These are phyloP conservation scores for Thryonomys swinderianus DNA, from an alignment of 2,113 vertebrate species.

Conservation along the genomic window DNA sequence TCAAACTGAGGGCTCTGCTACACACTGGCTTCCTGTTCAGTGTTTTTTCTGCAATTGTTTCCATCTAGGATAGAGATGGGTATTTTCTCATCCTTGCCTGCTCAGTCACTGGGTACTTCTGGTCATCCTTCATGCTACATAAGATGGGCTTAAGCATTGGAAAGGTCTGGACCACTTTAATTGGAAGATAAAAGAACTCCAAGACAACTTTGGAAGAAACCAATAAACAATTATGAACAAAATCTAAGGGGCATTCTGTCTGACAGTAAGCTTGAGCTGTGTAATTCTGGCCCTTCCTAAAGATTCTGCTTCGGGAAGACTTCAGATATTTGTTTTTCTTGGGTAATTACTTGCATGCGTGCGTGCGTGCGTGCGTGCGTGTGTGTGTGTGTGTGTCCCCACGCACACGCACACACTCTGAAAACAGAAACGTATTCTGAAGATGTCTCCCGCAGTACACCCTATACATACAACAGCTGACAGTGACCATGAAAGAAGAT, in stretches of 20 bases:
- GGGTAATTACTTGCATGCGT: neutral
- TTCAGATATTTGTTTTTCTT: slow-evolving; percentile 55
- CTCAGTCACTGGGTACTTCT: neutral
- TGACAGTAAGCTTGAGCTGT: slow-evolving; percentile 3
- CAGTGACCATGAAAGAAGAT: slow-evolving; percentile 55
- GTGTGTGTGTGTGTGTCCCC: neutral
- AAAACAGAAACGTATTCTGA: slow-evolving; percentile 52
- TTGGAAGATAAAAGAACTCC: neutral
- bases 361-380: neutral
- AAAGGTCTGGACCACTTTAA: neutral
- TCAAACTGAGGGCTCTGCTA: neutral
- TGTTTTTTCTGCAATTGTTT: neutral
- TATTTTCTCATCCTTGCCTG: neutral
- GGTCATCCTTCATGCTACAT: neutral
- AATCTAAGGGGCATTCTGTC: neutral
- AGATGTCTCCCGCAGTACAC: neutral
- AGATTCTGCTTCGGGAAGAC: slow-evolving; percentile 42
- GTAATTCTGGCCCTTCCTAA: neutral
- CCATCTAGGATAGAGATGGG: rapidly evolving
- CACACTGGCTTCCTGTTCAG: rapidly evolving
- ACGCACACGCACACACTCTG: slow-evolving; percentile 10
- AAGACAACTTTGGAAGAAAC: slow-evolving; percentile 2
- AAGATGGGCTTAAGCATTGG: neutral
- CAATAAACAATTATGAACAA: slow-evolving; percentile 58
- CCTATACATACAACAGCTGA: slow-evolving; percentile 32